Conservation (phyloP, 1,140 invertebrate species). For the Episyrphus balteatus region DNA sequence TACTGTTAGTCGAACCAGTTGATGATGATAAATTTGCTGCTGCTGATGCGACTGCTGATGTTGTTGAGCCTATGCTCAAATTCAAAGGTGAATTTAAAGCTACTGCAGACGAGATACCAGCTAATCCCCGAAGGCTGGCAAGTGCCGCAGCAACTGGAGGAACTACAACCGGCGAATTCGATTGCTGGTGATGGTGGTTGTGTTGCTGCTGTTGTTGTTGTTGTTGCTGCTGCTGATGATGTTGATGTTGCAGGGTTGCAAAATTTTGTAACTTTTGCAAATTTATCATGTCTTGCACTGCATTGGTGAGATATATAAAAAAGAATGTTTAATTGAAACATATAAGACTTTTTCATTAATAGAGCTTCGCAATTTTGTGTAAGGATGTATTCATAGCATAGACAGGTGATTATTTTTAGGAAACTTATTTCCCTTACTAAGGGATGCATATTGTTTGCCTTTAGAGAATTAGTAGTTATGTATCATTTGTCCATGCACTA, state of each 20-base stretch:
- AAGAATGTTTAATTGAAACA: neutral
- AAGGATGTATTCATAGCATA: no score
- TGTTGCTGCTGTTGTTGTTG: conserved; percentile 22
- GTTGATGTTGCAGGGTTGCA: conserved; percentile 40
- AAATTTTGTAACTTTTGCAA: conserved; percentile 68
- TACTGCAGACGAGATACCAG: conserved; percentile 49
- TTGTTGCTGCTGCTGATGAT: conserved; percentile 17
- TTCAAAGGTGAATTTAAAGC: conserved; percentile 69
- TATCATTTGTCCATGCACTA: no score
- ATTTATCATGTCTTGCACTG: conserved; percentile 65
- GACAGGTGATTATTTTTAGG: no score
- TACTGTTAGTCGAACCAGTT: neutral
- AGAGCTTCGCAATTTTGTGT: no score
- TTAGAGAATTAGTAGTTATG: no score
- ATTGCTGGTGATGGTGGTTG: conserved; percentile 37
- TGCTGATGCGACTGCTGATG: conserved; percentile 1
- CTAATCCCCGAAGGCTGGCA: conserved; percentile 61
- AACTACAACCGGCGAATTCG: conserved; percentile 26
- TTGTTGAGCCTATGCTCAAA: conserved; percentile 52
- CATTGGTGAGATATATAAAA: conserved; percentile 17
- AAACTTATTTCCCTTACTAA: no score
- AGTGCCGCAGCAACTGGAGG: conserved; percentile 42
- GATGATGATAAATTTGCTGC: neutral
- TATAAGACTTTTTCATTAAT: no score
- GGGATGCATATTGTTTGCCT: no score